Percentiles rank a stretch among this genome's conserved stretches.
phyloP scores from a whole-genome alignment of 2,113 vertebrate genomes.

The Pseudorhombus dupliciocellatus region DNA sequence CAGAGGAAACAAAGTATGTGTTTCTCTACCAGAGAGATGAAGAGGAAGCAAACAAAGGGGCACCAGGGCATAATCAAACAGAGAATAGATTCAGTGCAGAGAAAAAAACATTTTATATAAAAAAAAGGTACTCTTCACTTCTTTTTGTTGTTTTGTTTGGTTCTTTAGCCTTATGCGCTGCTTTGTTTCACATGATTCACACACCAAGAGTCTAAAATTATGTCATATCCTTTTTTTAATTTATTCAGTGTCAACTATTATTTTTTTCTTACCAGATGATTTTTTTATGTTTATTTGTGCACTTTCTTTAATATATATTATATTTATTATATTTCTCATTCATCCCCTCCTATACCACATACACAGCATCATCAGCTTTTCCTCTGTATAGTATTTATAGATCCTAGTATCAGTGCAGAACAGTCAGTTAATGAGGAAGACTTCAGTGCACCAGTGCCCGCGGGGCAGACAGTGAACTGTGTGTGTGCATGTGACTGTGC shows the following conservation, averaged over 20 bases:
- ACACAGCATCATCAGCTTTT: constrained; percentile 42
- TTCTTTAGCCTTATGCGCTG: constrained; percentile 12
- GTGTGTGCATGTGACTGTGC: constrained; percentile 27
- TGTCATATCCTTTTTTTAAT: constrained; percentile 10
- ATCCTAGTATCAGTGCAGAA: constrained; percentile 53
- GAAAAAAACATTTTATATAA: not conserved
- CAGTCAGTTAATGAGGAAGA: constrained; percentile 72
- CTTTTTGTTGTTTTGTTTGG: constrained; percentile 1
- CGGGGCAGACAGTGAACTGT: constrained; percentile 50
- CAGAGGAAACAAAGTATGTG: constrained; percentile 8
- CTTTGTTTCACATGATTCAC: constrained; percentile 9
- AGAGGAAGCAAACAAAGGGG: constrained; percentile 12
- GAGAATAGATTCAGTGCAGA: constrained; percentile 6
- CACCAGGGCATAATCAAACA: constrained; percentile 28
- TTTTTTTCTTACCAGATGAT: not conserved
- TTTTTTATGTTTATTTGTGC: too few relatives aligned
- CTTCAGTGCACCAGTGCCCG: constrained; percentile 66
- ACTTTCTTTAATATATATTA: not conserved
- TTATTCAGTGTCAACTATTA: not conserved
- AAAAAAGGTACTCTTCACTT: not conserved
- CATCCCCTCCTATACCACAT: constrained; percentile 14
- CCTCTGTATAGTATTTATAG: constrained; percentile 65
- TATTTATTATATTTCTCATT: not conserved
- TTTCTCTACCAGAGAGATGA: constrained; percentile 15
- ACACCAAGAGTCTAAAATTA: too few relatives aligned